Evolutionary conservation across 1,140 invertebrate genomes (phyloP), one percentile per base, ranked within the genome.

Genomic region (Bombus breviceps): DNA sequence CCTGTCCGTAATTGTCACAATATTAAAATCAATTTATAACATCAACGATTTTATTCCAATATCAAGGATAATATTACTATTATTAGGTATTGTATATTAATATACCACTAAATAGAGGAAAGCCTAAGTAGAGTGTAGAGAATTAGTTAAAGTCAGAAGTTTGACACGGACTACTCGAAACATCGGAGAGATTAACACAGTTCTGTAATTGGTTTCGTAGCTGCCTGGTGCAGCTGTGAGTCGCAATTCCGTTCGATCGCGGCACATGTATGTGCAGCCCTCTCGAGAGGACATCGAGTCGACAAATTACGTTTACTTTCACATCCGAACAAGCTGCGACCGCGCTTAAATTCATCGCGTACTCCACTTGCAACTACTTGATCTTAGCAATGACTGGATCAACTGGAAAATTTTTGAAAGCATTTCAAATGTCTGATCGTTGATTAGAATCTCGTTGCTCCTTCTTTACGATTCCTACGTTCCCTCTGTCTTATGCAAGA

Each of bases 241-340:
- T 66, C 81, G 74, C 85, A 69, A 68, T 88, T 78, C 57, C 85
- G 34, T 71, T 57, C 86, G 81, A 72, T 88, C 62, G 62, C 28
- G 28, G 28, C 41, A 43, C 41, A 86, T 83, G 57, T 83, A 73
- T 88, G 83, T 86, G 59, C 75, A 57, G 73, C 66, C 28, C 59
- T 64, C 64, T 71, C 57, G 62, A 78, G 62, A 47, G 78, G 74
- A 81, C 85, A 88, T 88, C 76, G 78, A 86, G 86, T 86, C 85
- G 66, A 83, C 85, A 87, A 88, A 88, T 88, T 87, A 83, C 85
- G 85, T 88, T 88, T 83, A 74, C 85, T 83, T 85, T 59, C 69
- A 25, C 74, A 69, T 62, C 28, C 80, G 80, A 76, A 76, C 74
- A 53, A 59, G 34, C 32, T 25, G 53, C 34, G 34, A 15, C 74